Evolutionary conservation across 1,140 invertebrate species (phyloP).

Genomic region (Gyrodactylus bullatarudis): DNA sequence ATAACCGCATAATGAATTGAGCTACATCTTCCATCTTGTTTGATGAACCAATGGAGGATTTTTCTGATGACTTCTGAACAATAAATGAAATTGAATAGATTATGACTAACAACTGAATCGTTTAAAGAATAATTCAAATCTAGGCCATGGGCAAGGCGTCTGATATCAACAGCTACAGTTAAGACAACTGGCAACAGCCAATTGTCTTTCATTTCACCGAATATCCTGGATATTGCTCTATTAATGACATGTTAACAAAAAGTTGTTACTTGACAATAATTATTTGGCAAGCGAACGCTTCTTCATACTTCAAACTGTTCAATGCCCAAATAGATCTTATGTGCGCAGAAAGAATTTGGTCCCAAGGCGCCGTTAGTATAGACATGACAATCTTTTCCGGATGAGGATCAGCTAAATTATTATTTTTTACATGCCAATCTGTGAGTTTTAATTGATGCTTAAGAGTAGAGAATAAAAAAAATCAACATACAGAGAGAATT

Average conservation of each 20-base stretch:
- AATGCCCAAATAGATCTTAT: slow-evolving; percentile 34
- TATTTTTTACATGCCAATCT: neutral
- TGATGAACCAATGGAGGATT: neutral
- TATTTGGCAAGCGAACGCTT: slow-evolving; percentile 43
- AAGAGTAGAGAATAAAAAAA: neutral
- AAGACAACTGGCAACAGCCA: slow-evolving; percentile 70
- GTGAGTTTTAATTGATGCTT: neutral
- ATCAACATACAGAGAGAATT: neutral
- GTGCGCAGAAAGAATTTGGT: slow-evolving; percentile 42
- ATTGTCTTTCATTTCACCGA: slow-evolving; percentile 63
- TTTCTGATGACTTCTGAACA: too few species aligned
- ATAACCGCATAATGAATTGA: slow-evolving; percentile 16
- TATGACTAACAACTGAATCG: too few species aligned
- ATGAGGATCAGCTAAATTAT: slow-evolving; percentile 28
- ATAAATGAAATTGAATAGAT: too few species aligned
- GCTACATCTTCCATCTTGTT: neutral
- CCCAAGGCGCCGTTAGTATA: slow-evolving; percentile 30
- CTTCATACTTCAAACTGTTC: slow-evolving; percentile 30
- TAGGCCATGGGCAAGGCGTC: slow-evolving; percentile 31
- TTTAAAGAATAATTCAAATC: neutral
- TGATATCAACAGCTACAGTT: slow-evolving; percentile 45
- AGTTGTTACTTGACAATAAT: slow-evolving; percentile 32
- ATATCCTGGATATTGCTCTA: slow-evolving; percentile 36
- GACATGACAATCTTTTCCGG: slow-evolving; percentile 30
- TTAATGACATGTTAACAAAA: too few species aligned